phyloP scores from a whole-genome alignment of 2,888 invertebrate species.

The Drosophila recens region DNA sequence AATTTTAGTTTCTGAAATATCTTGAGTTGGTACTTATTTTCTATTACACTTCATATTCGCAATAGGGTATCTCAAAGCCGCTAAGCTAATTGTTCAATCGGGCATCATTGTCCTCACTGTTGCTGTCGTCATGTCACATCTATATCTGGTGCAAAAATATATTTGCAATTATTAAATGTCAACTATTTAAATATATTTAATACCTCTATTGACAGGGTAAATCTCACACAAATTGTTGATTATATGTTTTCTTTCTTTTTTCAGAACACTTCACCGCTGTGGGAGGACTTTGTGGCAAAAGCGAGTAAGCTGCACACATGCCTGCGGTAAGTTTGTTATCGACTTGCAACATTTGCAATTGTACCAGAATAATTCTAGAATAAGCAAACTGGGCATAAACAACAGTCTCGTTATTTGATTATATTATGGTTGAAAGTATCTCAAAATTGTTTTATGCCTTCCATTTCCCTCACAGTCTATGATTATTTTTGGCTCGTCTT shows the following conservation, averaged over 20 bases:
- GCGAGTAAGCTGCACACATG: slow-evolving; percentile 97
- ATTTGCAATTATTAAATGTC: slow-evolving; percentile 23
- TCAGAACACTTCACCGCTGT: slow-evolving; percentile 96
- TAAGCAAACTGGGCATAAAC: slow-evolving; percentile 43
- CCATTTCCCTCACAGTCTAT: slow-evolving; percentile 52
- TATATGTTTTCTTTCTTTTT: background rate
- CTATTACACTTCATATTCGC: background rate
- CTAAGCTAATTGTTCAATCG: no score
- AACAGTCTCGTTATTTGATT: slow-evolving; percentile 40
- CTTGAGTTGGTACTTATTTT: no score
- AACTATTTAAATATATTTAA: slow-evolving; percentile 16
- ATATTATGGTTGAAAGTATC: slow-evolving; percentile 37
- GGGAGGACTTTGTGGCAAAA: slow-evolving; percentile 97
- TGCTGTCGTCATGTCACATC: slow-evolving; percentile 4
- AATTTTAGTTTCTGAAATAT: no score
- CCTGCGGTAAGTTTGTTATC: slow-evolving; percentile 90
- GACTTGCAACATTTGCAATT: slow-evolving; percentile 41
- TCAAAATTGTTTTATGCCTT: slow-evolving; percentile 42
- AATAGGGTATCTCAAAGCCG: background rate
- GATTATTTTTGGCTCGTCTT: slow-evolving; percentile 47
- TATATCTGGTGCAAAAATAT: slow-evolving; percentile 2
- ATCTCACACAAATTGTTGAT: slow-evolving; percentile 24
- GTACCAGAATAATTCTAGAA: slow-evolving; percentile 22
- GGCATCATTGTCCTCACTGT: slow-evolving; percentile 5
- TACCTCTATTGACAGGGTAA: slow-evolving; percentile 28